A percentile compares a stretch with the other conserved stretches of the same genome.
phyloP scores from a whole-genome alignment of 2,113 vertebrate genomes.

The Tyto alba region DNA sequence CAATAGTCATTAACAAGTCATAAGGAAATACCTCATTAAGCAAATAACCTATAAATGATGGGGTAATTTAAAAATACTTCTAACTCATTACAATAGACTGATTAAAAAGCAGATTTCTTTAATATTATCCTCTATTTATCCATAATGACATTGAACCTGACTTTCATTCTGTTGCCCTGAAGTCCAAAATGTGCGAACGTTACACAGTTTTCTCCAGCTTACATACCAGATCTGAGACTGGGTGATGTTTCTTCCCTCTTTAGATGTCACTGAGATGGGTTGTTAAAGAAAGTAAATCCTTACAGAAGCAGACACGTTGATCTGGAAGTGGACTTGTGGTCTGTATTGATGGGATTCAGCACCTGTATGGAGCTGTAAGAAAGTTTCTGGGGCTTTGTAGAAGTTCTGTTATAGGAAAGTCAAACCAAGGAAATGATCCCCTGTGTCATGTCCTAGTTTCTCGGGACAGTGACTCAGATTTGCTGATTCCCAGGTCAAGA shows the following conservation, averaged over 20 bases:
- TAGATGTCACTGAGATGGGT: not conserved
- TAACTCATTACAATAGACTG: not conserved
- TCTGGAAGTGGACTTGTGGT: not conserved
- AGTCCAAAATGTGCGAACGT: not conserved
- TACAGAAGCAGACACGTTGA: not conserved
- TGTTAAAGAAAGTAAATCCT: not conserved
- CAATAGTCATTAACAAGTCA: constrained; percentile 35
- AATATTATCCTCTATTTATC: not conserved
- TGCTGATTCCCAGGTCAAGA: no score
- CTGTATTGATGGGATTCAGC: not conserved
- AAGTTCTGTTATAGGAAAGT: not conserved
- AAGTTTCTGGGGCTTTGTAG: not conserved
- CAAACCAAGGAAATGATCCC: not conserved
- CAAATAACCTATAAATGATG: constrained; percentile 37
- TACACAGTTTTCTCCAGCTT: not conserved
- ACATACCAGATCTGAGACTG: accelerated
- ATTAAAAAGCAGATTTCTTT: constrained; percentile 31
- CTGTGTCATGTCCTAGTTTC: no score
- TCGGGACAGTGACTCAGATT: no score
- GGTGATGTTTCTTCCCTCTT: not conserved
- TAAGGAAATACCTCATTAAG: constrained; percentile 48
- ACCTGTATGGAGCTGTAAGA: not conserved
- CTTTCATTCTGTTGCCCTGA: not conserved
- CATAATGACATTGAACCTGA: not conserved
- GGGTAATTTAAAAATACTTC: constrained; percentile 37